Evolutionary conservation across 2,888 invertebrate species (phyloP), one percentile per base, ranked within the genome.

Genomic region (Napeogenes sylphis): DNA sequence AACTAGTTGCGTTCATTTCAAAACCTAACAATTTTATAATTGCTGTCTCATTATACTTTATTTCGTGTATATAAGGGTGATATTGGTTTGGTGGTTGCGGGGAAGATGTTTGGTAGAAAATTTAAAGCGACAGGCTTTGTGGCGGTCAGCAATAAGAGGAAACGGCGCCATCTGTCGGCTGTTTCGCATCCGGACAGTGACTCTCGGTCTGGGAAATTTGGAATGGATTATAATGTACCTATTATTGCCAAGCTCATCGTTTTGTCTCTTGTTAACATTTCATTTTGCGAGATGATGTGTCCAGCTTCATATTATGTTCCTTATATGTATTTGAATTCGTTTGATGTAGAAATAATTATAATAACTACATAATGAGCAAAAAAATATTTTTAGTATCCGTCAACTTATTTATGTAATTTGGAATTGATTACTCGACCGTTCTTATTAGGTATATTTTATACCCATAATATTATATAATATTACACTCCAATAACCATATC

Each of bases 121-220:
- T 75, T 74, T 76, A 79, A 81, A 81, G 77, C 77, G 79, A 72
- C 78, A 76, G 83, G 84, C 85, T 85, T 83, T 86, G 84, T 84
- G 76, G 81, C 76, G 87, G 85, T 86, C 84, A 84, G 83, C 83
- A 87, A 87, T 87, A 87, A 88, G 86, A 88, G 86, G 83, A 87
- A 79, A 76, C 76, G 72, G 77, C 81, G 85, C 82, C 88, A 88
- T 86, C 86, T 88, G 88, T 75, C 76, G 82, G 71, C 70, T 77
- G 77, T 80, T 78, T 80, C 78, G 42, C 81, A 81, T 76, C 71
- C 21, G 21, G 21, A 6, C 73, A 73, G 76, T 75, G 78, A 82
- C 81, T 83, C 87, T 82, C 85, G 83, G 10, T 42, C 66, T 65
- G 70, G 82, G 82, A 85, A 85, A 87, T 82, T 85, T 84, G 85